Evolutionary conservation across 2,797 vertebrate species (phyloP), one percentile per base, ranked within the genome.

Genomic region (Jordanella pulchra): DNA sequence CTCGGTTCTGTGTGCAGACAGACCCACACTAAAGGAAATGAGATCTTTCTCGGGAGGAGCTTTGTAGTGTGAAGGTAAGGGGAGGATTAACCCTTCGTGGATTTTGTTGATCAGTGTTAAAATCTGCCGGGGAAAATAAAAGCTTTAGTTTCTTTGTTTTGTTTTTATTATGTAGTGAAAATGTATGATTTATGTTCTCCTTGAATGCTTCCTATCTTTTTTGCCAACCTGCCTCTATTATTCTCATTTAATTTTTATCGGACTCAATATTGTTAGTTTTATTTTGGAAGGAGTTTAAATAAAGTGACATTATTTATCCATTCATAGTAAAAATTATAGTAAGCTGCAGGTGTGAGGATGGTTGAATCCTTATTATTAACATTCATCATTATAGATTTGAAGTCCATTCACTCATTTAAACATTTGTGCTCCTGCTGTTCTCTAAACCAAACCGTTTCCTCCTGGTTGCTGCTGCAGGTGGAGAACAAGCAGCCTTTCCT

Each of bases 31-130:
- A 76, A 69, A 42, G 56, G 83, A 55, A 4, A 84, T 84, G 84
- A 83, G 39, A 73, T 45, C 73, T 82, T 0, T 71, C 54, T 55
- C 69, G 69, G 42, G 75, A 1, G 70, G 66, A 75, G 55, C 61
- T 14, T 35, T 73, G 7, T 76, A 84, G 64, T 75, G 65, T 5
- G 58, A 77, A 83, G 89, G 87, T 89, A 81, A 44, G 84, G 84
- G 69, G 9, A 63, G 27, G 23, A 5, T 1, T 30, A n/a, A 32
- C 27, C 1, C 17, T 25, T 66, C 3, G 28, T 63, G 54, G 32
- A 23, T 0, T 64, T 63, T 2, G 25, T 30, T 32, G 23, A 48
- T n/a, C 58, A 32, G 58, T 42, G 23, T 44, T 39, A 3, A 14
- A 42, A 39, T n/a, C 32, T 61, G 35, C 35, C 39, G 58, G 23